Evolutionary conservation across 2,888 invertebrate genomes (phyloP), one percentile per base, ranked within the genome.

Genomic region (Galeruca laticollis): DNA sequence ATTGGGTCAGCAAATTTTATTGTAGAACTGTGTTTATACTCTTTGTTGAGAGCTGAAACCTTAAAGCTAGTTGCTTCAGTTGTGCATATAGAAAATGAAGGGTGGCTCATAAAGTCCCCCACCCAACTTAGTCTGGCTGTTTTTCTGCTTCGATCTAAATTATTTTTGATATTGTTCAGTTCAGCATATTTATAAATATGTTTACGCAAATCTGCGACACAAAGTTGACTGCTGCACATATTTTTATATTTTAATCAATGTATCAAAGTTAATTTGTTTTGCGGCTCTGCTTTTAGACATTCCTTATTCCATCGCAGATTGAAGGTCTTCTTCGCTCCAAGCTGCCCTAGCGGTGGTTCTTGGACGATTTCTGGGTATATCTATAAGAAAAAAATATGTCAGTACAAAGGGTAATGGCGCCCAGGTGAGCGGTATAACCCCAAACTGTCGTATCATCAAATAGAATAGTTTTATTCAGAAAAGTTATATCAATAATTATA

Each of bases 21-120:
- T 18, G 49, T 70, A 75, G 60, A 75, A 76, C 60, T 63, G 61
- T 47, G 68, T 73, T 70, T 71, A 72, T 75, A 72, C 69, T 67
- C 88, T 57, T 74, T 73, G 65, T 74, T 73, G 26, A 73, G 73
- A 49, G 61, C 70, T 56, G 64, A 70, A 65, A 74, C 33, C 60
- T 70, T 72, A 67, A 73, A 70, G 62, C 70, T 71, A 11, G 71
- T 74, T 35, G 73, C 73, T 66, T 59, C 60, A 70, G 70, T 52
- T 68, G 71, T 60, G 60, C 66, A 67, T 67, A 72, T 35, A 67
- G 69, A 63, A 68, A 74, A 68, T 63, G 70, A 72, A 66, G 71
- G 63, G 68, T 66, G 69, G 68, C 70, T 62, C 72, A 70, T 71
- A 73, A 73, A 73, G 18, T 57, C 68, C 70, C 71, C 68, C 71